Percentiles rank a stretch among this genome's conserved stretches.
phyloP scores from a whole-genome alignment of 2,888 invertebrate species.

The Autographa gamma region DNA sequence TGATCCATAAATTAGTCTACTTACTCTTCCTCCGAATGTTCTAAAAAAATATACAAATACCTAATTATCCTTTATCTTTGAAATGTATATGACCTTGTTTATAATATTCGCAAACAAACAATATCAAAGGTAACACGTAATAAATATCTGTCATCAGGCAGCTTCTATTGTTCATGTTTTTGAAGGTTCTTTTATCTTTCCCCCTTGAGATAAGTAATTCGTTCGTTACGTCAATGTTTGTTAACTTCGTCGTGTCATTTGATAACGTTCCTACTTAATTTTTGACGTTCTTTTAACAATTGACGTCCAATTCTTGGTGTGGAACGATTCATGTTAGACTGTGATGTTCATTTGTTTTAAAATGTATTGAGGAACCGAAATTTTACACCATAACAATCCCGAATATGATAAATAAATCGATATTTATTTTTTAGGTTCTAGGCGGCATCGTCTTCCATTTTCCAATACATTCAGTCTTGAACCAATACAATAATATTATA shows the following conservation, averaged over 20 bases:
- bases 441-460: too few relatives aligned
- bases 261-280: slow-evolving; percentile 62
- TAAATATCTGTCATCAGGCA: slow-evolving; percentile 23
- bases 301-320: background rate
- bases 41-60: too few relatives aligned
- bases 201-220: slow-evolving; percentile 58
- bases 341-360: background rate
- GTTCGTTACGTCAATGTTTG: slow-evolving; percentile 60
- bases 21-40: too few relatives aligned
- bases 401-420: too few relatives aligned
- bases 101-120: background rate
- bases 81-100: too few relatives aligned
- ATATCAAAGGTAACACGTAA: slow-evolving; percentile 20
- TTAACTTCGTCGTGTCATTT: slow-evolving; percentile 67
- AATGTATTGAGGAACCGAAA: too few relatives aligned
- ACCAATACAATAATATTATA: too few relatives aligned
- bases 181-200: slow-evolving; percentile 53
- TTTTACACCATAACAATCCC: too few relatives aligned
- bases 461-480: too few relatives aligned
- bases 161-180: slow-evolving; percentile 54
- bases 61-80: too few relatives aligned
- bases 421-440: too few relatives aligned
- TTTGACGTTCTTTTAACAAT: slow-evolving; percentile 42
- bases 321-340: background rate
- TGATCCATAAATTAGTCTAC: too few relatives aligned